Base-by-base conservation (phyloP, 1,140 invertebrate species). In the Batillaria attramentaria region DNA sequence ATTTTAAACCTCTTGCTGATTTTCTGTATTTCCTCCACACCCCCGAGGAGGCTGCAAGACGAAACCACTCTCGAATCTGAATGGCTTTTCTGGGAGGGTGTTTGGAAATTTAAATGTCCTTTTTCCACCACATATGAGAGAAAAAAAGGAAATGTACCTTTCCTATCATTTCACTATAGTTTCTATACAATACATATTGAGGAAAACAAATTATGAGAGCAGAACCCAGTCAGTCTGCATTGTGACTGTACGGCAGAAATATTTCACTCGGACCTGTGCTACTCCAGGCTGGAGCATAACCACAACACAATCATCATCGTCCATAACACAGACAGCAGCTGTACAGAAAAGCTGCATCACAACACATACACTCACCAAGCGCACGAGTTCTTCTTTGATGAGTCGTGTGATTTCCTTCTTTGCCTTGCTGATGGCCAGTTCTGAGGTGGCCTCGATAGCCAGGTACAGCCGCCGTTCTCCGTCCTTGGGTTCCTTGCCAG, bases 401-500 rank as follows among this genome's bases (percentile, higher is more conserved):
- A 99, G 93, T 18, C 99, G 93, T 1, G 98, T 98, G 43, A 99
- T 99, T 92, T 99, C 99, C 28, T 96, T 96, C 91, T 99, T 99
- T 2, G 99, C 99, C 92, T 99, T 99, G 66, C 97, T 96, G 0
- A 99, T 97, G 16, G 98, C 96, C 69, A 99, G 92, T 91, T 99
- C 98, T 86, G 95, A 98, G 0, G 97, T 98, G 79, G 97, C 98
- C 90, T 99, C 98, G 87, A 99, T 99, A n/a, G 98, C 97, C 57
- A 99, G 92, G 90, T 99, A 99, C 0, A 99, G 92, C 89, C 99
- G 99, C 20, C 98, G 92, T 85, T 99, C 99, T 18, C 97, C 98
- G 83, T 99, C 98, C 0, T 96, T 96, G 2, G 85, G 83, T 83
- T 99, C 97, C 0, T 97, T 96, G 5, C 87, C 86, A 72, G 88